phyloP scores from a whole-genome alignment of 2,888 invertebrate species.

The Drosophila vallismaia region DNA sequence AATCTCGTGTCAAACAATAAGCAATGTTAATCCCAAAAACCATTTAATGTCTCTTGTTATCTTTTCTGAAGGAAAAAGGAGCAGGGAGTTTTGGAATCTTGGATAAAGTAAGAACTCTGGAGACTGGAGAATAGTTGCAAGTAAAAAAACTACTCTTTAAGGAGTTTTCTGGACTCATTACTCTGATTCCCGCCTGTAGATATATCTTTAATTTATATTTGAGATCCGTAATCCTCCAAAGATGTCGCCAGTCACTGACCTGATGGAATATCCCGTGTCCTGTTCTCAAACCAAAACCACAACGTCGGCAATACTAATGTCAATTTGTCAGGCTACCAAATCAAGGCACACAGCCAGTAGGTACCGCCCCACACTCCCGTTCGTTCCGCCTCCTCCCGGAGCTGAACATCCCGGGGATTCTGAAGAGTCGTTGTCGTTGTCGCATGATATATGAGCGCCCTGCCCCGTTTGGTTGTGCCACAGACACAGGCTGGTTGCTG shows the following conservation, averaged over 20 bases:
- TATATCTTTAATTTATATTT: constrained; percentile 12
- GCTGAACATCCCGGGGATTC: constrained; percentile 61
- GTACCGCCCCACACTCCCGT: constrained; percentile 31
- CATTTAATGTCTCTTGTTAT: constrained; percentile 5
- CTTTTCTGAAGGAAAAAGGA: background rate
- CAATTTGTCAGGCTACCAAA: constrained; percentile 76
- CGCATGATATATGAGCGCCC: constrained; percentile 73
- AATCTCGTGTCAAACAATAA: constrained; percentile 3
- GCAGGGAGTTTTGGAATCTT: background rate
- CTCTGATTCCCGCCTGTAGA: constrained; percentile 4
- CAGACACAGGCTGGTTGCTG: constrained; percentile 21
- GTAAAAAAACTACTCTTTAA: background rate
- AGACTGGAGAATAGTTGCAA: background rate
- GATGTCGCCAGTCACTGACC: constrained; percentile 50
- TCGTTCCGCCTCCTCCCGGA: constrained; percentile 10
- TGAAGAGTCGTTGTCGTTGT: constrained; percentile 59
- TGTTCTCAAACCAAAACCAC: constrained; percentile 38
- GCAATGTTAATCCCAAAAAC: constrained; percentile 15
- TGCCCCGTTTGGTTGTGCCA: constrained; percentile 46
- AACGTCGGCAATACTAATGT: constrained; percentile 63
- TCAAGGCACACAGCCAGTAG: constrained; percentile 57
- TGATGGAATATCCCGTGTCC: constrained; percentile 55
- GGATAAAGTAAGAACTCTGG: background rate
- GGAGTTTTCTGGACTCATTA: background rate
- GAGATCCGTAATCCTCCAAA: constrained; percentile 8